Evolutionary conservation across 2,888 invertebrate species (phyloP).

Genomic region (Polia nebulosa): DNA sequence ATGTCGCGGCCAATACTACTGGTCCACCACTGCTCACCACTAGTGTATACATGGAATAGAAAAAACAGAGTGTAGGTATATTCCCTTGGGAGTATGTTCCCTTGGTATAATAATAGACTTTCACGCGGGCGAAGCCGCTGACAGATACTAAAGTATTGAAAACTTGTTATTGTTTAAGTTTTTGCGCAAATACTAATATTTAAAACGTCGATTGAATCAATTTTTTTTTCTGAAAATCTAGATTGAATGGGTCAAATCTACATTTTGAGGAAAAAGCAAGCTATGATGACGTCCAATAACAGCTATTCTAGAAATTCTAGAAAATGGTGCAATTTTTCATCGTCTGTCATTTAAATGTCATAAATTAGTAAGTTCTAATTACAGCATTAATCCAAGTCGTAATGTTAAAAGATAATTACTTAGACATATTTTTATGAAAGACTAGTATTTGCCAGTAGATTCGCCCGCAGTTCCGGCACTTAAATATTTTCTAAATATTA

Average conservation of each 20-base stretch:
- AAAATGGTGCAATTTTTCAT: neutral
- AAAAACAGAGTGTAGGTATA: too few relatives aligned
- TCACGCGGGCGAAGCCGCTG: too few relatives aligned
- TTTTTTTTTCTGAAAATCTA: neutral
- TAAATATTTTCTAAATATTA: too few relatives aligned
- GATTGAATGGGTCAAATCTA: neutral
- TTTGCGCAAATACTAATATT: neutral
- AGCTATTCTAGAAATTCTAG: neutral
- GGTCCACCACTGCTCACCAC: too few relatives aligned
- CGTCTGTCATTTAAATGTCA: neutral
- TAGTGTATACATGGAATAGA: too few relatives aligned
- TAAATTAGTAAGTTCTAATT: slow-evolving; percentile 1
- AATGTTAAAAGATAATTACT: too few relatives aligned
- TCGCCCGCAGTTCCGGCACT: neutral
- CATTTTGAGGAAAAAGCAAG: slow-evolving; percentile 9
- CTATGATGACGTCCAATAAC: neutral
- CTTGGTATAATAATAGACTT: too few relatives aligned
- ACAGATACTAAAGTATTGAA: too few relatives aligned
- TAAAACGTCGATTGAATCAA: neutral
- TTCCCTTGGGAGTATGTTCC: too few relatives aligned
- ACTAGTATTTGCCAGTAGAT: neutral
- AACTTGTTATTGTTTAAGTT: neutral
- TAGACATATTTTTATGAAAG: neutral
- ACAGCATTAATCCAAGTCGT: slow-evolving; percentile 1
- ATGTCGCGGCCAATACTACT: too few relatives aligned